A percentile compares a stretch with the other conserved stretches of the same genome.
Conservation (phyloP, 2,113 vertebrate genomes). For the Pleuronectes platessa region DNA sequence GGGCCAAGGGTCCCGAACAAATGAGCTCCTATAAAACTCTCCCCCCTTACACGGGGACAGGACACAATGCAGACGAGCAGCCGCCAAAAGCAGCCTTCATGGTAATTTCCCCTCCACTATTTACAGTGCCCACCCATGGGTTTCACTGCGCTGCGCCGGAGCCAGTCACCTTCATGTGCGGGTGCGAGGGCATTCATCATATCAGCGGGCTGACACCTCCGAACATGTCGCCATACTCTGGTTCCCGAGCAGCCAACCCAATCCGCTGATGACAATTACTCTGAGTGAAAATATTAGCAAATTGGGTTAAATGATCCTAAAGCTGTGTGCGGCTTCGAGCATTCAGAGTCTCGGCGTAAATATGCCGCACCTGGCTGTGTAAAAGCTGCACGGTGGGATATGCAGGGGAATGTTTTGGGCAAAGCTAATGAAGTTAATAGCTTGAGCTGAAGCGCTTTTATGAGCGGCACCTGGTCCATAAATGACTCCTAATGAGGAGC, state of each 20-base stretch:
- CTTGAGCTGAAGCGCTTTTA: slow-evolving; percentile 43
- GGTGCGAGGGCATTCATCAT: slow-evolving; percentile 35
- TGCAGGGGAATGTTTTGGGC: slow-evolving; percentile 44
- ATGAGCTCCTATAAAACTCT: slow-evolving; percentile 60
- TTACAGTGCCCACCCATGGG: slow-evolving; percentile 54
- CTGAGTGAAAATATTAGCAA: background rate
- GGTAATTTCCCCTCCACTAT: slow-evolving; percentile 47
- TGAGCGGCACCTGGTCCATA: slow-evolving; percentile 57
- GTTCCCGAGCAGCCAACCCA: background rate
- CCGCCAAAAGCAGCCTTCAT: slow-evolving; percentile 56
- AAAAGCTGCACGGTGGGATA: slow-evolving; percentile 27
- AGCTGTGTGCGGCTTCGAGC: background rate
- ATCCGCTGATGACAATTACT: background rate
- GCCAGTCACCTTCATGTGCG: slow-evolving; percentile 64
- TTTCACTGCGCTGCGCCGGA: slow-evolving; percentile 33
- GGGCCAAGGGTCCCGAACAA: slow-evolving; percentile 64
- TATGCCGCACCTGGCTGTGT: slow-evolving; percentile 10
- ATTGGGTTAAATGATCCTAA: slow-evolving; percentile 6
- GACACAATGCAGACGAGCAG: slow-evolving; percentile 40
- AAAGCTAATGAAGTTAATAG: slow-evolving; percentile 55
- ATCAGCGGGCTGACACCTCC: slow-evolving; percentile 33
- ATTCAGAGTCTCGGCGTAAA: slow-evolving; percentile 11
- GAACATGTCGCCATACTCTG: slow-evolving; percentile 14
- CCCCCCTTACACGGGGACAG: slow-evolving; percentile 34
- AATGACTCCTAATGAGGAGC: slow-evolving; percentile 43